phyloP scores from a whole-genome alignment of 2,113 vertebrate species.

The Astatoreochromis straeleni region DNA sequence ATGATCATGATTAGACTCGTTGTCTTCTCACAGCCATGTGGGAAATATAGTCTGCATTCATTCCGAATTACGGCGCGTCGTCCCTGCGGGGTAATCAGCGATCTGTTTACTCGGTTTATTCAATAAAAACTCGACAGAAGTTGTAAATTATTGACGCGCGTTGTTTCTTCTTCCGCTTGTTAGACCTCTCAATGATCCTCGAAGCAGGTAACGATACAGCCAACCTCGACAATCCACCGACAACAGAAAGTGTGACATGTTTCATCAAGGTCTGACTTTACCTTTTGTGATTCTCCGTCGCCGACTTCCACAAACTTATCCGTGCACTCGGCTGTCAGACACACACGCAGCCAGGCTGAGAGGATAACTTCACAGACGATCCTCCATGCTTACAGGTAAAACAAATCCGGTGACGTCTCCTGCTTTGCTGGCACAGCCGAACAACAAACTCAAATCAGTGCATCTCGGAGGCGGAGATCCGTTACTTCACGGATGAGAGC shows the following conservation, averaged over 20 bases:
- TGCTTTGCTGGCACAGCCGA: background rate
- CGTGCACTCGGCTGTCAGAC: background rate
- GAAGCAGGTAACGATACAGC: background rate
- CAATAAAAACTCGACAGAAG: background rate
- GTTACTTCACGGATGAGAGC: slow-evolving; percentile 38
- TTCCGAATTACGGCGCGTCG: too few relatives aligned
- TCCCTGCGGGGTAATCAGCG: background rate
- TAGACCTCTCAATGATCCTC: background rate
- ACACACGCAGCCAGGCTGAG: background rate
- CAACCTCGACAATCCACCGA: background rate
- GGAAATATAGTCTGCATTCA: background rate
- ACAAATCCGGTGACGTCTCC: background rate
- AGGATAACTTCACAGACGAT: background rate
- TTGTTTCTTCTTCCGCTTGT: background rate
- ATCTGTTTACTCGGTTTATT: background rate
- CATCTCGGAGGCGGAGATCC: slow-evolving; percentile 48
- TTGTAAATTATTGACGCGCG: background rate
- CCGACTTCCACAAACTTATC: background rate
- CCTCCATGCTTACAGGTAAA: background rate
- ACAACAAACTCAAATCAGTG: slow-evolving; percentile 24
- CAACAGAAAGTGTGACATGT: background rate
- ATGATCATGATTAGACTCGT: background rate
- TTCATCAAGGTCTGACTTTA: background rate
- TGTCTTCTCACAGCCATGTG: background rate
- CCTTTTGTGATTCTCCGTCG: background rate